phyloP scores from a whole-genome alignment of 2,113 vertebrate genomes.

The Craseonycteris thonglongyai region DNA sequence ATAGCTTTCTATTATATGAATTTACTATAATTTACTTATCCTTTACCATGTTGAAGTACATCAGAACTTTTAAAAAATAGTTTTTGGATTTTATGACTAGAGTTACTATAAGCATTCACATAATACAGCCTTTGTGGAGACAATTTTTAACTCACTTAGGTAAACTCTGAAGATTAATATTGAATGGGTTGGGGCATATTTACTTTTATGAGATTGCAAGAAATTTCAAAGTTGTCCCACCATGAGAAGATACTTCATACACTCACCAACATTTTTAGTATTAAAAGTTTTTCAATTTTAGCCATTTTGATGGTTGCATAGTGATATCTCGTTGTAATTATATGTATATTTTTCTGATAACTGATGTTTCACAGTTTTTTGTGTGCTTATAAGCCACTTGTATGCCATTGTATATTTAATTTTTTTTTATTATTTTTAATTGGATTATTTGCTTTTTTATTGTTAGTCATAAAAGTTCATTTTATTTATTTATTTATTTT shows the following conservation, averaged over 20 bases:
- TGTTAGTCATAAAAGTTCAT: background rate
- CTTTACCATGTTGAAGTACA: background rate
- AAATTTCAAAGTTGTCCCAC: background rate
- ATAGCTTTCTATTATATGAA: too few relatives aligned
- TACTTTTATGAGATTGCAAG: background rate
- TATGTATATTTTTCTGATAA: background rate
- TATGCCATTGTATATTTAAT: background rate
- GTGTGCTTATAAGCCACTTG: background rate
- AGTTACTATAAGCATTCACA: background rate
- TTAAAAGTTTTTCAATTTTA: background rate
- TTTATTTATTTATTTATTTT: too few relatives aligned
- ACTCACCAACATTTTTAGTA: background rate
- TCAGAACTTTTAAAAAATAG: background rate
- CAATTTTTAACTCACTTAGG: background rate
- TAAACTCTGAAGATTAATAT: background rate
- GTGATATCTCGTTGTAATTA: background rate
- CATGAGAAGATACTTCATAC: background rate
- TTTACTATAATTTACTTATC: background rate
- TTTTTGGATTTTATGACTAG: background rate
- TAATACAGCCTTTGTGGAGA: background rate
- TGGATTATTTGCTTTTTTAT: background rate
- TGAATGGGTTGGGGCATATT: background rate
- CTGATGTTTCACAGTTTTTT: background rate
- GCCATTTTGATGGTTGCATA: background rate
- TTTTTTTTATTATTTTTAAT: background rate